Conservation (phyloP, 2,113 vertebrate genomes). For the Collichthys lucidus region DNA sequence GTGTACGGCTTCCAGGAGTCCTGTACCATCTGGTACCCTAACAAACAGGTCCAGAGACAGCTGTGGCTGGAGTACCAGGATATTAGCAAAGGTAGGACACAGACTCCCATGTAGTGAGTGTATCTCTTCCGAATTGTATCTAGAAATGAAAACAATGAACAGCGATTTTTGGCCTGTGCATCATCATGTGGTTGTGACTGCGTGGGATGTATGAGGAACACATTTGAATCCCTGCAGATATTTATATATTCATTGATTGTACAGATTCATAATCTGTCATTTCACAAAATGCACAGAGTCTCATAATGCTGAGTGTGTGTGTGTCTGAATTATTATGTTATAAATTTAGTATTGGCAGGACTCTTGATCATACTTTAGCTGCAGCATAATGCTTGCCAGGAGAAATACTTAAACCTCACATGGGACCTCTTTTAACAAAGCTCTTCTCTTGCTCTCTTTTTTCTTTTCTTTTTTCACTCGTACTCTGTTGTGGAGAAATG, state of each 20-base stretch:
- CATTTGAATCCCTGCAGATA: neutral
- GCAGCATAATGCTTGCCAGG: constrained; percentile 14
- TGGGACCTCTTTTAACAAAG: constrained; percentile 28
- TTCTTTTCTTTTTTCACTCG: constrained; percentile 2
- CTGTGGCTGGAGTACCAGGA: constrained; percentile 99
- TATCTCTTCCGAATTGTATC: neutral
- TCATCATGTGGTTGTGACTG: neutral
- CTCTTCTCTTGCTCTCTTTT: constrained; percentile 3
- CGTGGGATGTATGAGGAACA: constrained; percentile 1
- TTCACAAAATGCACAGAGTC: neutral
- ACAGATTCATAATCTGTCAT: neutral
- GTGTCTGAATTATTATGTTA: constrained; percentile 11
- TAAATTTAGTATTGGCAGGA: constrained; percentile 21
- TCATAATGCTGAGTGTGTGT: neutral
- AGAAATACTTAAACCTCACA: constrained; percentile 31
- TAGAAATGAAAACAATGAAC: neutral
- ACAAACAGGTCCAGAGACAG: constrained; percentile 95
- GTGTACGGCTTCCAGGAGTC: constrained; percentile 97
- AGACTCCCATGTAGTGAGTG: neutral
- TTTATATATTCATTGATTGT: constrained; percentile 9
- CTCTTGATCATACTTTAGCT: constrained; percentile 21
- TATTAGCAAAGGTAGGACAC: constrained; percentile 93
- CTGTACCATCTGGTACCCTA: constrained; percentile 99
- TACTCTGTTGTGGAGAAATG: neutral
- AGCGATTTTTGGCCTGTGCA: neutral